These are phyloP conservation scores for Cecidostiba fungosa DNA, from an alignment of 2,888 invertebrate species.

Conservation along the genomic window DNA sequence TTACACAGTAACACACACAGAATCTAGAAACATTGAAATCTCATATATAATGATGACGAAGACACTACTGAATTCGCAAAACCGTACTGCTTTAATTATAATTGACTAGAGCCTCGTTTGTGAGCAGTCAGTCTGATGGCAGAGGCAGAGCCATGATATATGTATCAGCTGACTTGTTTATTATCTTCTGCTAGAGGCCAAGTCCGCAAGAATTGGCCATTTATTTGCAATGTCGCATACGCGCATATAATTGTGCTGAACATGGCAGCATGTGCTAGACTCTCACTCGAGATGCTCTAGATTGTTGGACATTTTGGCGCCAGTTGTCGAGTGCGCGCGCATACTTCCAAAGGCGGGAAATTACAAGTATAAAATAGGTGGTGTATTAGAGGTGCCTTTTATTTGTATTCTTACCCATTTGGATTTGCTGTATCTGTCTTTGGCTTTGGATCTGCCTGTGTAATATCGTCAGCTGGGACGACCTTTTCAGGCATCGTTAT, in stretches of 20 bases:
- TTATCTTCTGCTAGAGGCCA: not conserved
- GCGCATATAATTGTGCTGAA: not conserved
- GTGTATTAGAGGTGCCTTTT: not conserved
- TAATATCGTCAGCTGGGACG: not conserved
- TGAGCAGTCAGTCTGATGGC: not conserved
- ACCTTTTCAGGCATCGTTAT: not conserved
- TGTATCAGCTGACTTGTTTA: slow-evolving; percentile 21
- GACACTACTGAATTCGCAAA: slow-evolving; percentile 6
- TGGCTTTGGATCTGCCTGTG: not conserved
- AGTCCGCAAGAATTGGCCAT: not conserved
- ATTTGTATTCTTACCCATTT: not conserved
- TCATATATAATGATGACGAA: not conserved
- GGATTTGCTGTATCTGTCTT: not conserved
- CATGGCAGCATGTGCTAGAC: not conserved
- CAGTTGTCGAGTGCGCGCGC: not conserved
- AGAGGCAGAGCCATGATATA: no score
- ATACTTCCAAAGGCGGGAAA: not conserved
- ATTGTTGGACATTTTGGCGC: not conserved
- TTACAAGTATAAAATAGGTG: not conserved
- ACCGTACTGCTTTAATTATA: not conserved
- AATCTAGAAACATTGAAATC: slow-evolving; percentile 4
- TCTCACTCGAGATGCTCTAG: not conserved
- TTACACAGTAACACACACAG: not conserved
- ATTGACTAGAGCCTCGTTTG: not conserved
- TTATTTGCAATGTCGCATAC: not conserved